Evolutionary conservation across 2,888 invertebrate species (phyloP).

Genomic region (Phaedon cochleariae): DNA sequence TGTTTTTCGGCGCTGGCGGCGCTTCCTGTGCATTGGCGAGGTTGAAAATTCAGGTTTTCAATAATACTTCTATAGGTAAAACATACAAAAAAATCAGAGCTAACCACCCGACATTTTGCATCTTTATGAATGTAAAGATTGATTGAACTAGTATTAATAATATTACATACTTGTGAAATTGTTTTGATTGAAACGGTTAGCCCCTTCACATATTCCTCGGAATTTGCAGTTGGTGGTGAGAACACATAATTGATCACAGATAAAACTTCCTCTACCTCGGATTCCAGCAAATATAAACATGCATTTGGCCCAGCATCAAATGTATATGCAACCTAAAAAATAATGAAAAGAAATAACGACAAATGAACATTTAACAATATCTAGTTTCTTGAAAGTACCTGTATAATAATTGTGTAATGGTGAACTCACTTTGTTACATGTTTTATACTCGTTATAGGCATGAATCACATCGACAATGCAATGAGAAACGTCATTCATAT

Average conservation of each 20-base stretch:
- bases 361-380: background rate
- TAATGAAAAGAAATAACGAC: conserved; percentile 5
- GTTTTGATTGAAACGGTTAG: conserved; percentile 54
- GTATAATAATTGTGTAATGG: too few species aligned
- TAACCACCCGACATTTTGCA: too few species aligned
- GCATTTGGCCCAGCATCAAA: conserved; percentile 99
- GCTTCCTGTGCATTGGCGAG: too few species aligned
- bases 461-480: conserved; percentile 83
- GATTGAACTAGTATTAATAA: too few species aligned
- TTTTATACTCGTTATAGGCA: conserved; percentile 76
- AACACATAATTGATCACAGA: conserved; percentile 76
- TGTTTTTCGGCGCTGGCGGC: too few species aligned
- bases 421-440: conserved; percentile 67
- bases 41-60: too few species aligned
- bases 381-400: too few species aligned
- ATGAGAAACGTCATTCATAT: conserved; percentile 90
- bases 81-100: too few species aligned
- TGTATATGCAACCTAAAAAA: conserved; percentile 85
- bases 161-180: conserved; percentile 27
- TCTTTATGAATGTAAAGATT: too few species aligned
- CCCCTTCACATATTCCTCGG: conserved; percentile 68
- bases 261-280: conserved; percentile 75
- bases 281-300: conserved; percentile 83
- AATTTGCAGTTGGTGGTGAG: conserved; percentile 70
- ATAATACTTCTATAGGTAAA: too few species aligned